Evolutionary conservation across 2,797 vertebrate genomes (phyloP), one percentile per base, ranked within the genome.

Genomic region (Sparidentex hasta): DNA sequence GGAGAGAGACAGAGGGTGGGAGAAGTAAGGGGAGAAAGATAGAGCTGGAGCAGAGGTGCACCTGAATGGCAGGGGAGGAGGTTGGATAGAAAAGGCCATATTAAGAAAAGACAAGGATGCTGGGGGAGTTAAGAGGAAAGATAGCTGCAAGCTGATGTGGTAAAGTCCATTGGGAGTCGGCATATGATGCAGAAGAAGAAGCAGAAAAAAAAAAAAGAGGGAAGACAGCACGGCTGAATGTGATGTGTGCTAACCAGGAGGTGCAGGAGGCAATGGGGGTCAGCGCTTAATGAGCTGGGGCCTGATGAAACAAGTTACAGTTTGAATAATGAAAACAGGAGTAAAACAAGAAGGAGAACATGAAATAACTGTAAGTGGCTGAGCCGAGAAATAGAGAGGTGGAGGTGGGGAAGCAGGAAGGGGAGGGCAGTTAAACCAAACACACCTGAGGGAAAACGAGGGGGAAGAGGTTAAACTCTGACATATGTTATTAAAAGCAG

Each of bases 401-500:
- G 66, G 55, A 65, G 51, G 70, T 13, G 13, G 33, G 64, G 57
- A 58, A 43, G 51, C 38, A 11, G 58, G 23, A 21, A 17, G 38
- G 67, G 21, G 4, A n/a, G 20, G 50, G 27, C 0, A 38, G 71
- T 77, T 62, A 72, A 82, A 87, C 70, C 79, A 86, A 91, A 88
- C 65, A 85, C 57, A 87, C 88, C 83, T 85, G 58, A 85, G 80
- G 81, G 82, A 77, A 85, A 82, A 82, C 80, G 70, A 76, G 48
- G 78, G 78, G 62, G 59, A 58, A 63, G 75, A 88, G 88, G 88
- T 91, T 91, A 90, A 93, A 86, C 82, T 77, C 66, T 78, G 74
- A 89, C 85, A 90, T 71, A 25, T 83, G 82, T 87, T 90, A 87
- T 90, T 88, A 88, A 92, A 90, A 89, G 84, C 70, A 83, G 61